Evolutionary conservation across 2,888 invertebrate species (phyloP).

Genomic region (Campoplex capitator): DNA sequence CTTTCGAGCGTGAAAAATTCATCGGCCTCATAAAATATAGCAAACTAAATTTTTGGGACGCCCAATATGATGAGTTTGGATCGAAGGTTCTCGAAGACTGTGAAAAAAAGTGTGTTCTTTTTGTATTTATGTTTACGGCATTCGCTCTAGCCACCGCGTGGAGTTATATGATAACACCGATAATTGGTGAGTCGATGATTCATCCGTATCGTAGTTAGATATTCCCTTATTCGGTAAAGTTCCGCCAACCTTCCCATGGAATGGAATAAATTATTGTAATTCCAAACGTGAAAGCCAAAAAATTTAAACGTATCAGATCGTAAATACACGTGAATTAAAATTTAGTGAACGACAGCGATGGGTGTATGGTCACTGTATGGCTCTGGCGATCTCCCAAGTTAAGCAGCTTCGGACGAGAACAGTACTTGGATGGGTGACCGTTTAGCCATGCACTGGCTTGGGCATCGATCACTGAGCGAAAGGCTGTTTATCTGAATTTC

Average conservation of each 20-base stretch:
- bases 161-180: slow-evolving; percentile 64
- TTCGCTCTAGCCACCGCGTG: slow-evolving; percentile 65
- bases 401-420: too few relatives aligned
- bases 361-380: too few relatives aligned
- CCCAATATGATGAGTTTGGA: slow-evolving; percentile 57
- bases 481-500: too few relatives aligned
- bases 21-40: slow-evolving; percentile 63
- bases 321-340: neutral
- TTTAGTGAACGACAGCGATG: too few relatives aligned
- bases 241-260: neutral
- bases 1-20: slow-evolving; percentile 50
- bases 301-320: neutral
- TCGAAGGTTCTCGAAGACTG: slow-evolving; percentile 48
- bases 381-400: too few relatives aligned
- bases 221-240: neutral
- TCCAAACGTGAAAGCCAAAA: neutral
- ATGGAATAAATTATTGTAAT: neutral
- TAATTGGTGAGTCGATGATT: slow-evolving; percentile 63
- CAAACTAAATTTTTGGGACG: slow-evolving; percentile 64
- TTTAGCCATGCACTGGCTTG: too few relatives aligned
- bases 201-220: neutral
- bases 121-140: slow-evolving; percentile 56
- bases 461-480: too few relatives aligned
- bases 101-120: slow-evolving; percentile 62
- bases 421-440: too few relatives aligned